Evolutionary conservation across 2,888 invertebrate species (phyloP), one percentile per base, ranked within the genome.

Genomic region (Fabriciana adippe): DNA sequence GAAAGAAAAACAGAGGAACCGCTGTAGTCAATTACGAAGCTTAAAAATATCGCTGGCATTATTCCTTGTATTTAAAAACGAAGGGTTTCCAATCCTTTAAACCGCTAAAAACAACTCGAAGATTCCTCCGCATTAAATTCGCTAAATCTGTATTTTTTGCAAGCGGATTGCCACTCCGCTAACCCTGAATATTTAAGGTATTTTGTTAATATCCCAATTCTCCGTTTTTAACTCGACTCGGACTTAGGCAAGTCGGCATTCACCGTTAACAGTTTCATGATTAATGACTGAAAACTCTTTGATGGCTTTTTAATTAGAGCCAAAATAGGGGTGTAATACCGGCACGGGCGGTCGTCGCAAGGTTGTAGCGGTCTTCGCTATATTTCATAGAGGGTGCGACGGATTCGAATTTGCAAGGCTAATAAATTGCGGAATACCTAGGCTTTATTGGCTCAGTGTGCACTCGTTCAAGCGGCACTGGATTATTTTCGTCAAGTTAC

Each of bases 291-390:
- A 91, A 91, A 92, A 93, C 90, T 92, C 92, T 92, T 93, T 92
- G 92, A 93, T 92, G 90, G 92, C 90, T 92, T 93, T 93, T 93
- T 93, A 93, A 92, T 93, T 93, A 93, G 92, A 92, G 92, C 90
- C 90, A 89, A 92, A 92, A 90, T 86, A 87, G 90, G 92, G 92
- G 89, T 90, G 90, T 90, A 88, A 88, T 87, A 82, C 88, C 79
- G 82, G 81, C 80, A 82, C 81, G 81, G 75, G 76, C 76, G 79
- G 79, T 76, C 79, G 79, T 76, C 81, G 84, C 80, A 84, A 87
- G 86, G 85, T 82, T 87, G 86, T 83, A 84, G 88, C 86, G 89
- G 84, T 88, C 85, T 75, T 81, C 79, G 88, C 87, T 86, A 90
- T 92, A 92, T 91, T 90, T 92, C 90, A 91, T 92, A 89, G 86